phyloP scores from a whole-genome alignment of 1,140 invertebrate species.

The Drosophila pseudoobscura region DNA sequence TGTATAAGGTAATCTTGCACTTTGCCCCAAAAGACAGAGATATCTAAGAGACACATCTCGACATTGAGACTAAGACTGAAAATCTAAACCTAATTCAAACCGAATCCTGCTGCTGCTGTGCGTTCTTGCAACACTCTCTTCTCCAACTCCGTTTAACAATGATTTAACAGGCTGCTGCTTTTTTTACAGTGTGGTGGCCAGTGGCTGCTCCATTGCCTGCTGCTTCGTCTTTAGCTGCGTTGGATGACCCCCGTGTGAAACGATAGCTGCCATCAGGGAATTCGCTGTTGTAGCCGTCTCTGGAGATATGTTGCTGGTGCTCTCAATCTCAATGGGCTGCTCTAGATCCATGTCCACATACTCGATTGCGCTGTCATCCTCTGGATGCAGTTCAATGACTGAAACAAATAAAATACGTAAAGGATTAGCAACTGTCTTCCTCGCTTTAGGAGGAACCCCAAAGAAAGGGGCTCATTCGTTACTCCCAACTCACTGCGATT shows the following conservation, averaged over 20 bases:
- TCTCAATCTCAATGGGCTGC: slow-evolving; percentile 71
- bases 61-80: slow-evolving; percentile 54
- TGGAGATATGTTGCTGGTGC: slow-evolving; percentile 62
- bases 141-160: slow-evolving; percentile 20
- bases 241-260: slow-evolving; percentile 13
- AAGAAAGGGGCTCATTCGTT: too few relatives aligned
- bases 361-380: slow-evolving; percentile 76
- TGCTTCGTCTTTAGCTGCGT: slow-evolving; percentile 11
- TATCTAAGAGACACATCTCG: slow-evolving; percentile 31
- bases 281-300: slow-evolving; percentile 44
- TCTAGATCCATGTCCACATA: slow-evolving; percentile 79
- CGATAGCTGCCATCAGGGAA: slow-evolving; percentile 47
- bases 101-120: slow-evolving; percentile 46
- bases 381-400: slow-evolving; percentile 74
- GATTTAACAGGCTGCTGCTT: slow-evolving; percentile 20
- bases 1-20: slow-evolving; percentile 69
- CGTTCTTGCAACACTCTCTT: slow-evolving; percentile 34
- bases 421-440: neutral
- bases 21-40: slow-evolving; percentile 39
- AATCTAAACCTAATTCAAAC: slow-evolving; percentile 71
- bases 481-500: slow-evolving; percentile 51
- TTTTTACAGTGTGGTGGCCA: slow-evolving; percentile 2
- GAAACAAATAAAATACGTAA: neutral
- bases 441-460: too few relatives aligned
- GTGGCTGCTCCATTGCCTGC: slow-evolving; percentile 26